A percentile compares a stretch with the other conserved stretches of the same genome.
Evolutionary conservation across 2,888 invertebrate species (phyloP).

Genomic region (Troides aeacus): DNA sequence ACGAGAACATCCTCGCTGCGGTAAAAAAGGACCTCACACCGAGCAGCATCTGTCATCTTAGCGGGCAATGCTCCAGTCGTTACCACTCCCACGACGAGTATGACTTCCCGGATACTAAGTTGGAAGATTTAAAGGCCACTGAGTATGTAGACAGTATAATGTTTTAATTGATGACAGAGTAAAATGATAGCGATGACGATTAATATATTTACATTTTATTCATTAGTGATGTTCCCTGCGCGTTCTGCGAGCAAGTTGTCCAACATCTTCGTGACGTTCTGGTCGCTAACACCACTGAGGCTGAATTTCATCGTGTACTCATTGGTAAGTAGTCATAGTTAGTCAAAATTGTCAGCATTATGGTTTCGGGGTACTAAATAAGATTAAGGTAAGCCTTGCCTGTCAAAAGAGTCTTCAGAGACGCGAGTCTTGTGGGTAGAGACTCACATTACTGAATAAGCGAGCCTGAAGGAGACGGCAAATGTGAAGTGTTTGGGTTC

Average conservation of each 20-base stretch:
- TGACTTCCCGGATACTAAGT: slow-evolving; percentile 78
- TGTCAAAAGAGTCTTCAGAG: too few relatives aligned
- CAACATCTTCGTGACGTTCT: slow-evolving; percentile 88
- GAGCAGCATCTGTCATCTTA: slow-evolving; percentile 85
- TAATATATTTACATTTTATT: background rate
- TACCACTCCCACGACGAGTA: slow-evolving; percentile 83
- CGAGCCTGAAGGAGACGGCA: too few relatives aligned
- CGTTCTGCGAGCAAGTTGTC: slow-evolving; percentile 91
- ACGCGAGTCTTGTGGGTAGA: too few relatives aligned
- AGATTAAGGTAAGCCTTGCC: too few relatives aligned
- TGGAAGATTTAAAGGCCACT: slow-evolving; percentile 78
- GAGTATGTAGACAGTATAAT: slow-evolving; percentile 56
- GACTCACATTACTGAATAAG: too few relatives aligned
- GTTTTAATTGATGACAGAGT: background rate
- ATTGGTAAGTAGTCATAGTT: slow-evolving; percentile 62
- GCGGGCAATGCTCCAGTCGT: slow-evolving; percentile 85
- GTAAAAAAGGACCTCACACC: slow-evolving; percentile 82
- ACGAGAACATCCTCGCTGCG: slow-evolving; percentile 84
- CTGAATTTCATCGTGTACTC: slow-evolving; percentile 88
- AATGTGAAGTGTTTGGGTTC: too few relatives aligned
- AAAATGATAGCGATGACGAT: background rate
- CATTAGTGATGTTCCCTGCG: slow-evolving; percentile 84
- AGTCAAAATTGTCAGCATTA: background rate
- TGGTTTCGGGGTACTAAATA: too few relatives aligned
- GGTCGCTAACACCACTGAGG: slow-evolving; percentile 90